Conservation (phyloP, 2,888 invertebrate genomes). For the Uropetala carovei region DNA sequence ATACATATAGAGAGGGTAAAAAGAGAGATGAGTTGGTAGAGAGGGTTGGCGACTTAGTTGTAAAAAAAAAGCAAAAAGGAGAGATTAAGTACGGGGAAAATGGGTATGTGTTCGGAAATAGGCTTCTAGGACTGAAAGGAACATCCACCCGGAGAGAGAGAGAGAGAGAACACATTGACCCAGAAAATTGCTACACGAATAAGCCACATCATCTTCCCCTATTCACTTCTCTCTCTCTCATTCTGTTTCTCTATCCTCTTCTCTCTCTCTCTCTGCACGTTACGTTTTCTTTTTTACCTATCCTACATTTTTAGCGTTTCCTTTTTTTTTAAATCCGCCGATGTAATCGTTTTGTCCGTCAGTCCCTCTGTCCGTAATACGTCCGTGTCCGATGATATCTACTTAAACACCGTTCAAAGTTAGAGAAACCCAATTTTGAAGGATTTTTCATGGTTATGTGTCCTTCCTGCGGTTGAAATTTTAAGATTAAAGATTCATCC, state of each 20-base stretch:
- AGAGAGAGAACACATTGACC: slow-evolving; percentile 17
- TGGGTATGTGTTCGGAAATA: slow-evolving; percentile 9
- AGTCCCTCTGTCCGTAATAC: too few species aligned
- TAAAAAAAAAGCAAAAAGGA: neutral
- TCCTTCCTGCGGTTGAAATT: too few species aligned
- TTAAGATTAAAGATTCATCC: too few species aligned
- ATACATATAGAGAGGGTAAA: neutral
- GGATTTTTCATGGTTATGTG: too few species aligned
- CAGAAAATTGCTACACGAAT: slow-evolving; percentile 33
- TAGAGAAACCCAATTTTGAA: too few species aligned
- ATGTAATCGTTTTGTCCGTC: too few species aligned
- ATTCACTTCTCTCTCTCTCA: neutral
- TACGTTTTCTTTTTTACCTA: neutral
- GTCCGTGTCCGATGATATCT: too few species aligned
- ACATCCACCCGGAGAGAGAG: neutral
- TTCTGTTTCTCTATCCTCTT: neutral
- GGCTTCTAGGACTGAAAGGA: slow-evolving; percentile 25
- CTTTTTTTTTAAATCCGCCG: too few species aligned
- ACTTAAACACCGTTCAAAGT: too few species aligned
- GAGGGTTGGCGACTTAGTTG: too few species aligned
- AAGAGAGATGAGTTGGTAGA: neutral
- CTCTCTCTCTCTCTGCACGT: neutral
- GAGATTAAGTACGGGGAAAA: neutral
- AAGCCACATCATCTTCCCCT: neutral
- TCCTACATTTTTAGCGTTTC: too few species aligned